phyloP scores from a whole-genome alignment of 2,113 vertebrate species.

The Gobius niger region DNA sequence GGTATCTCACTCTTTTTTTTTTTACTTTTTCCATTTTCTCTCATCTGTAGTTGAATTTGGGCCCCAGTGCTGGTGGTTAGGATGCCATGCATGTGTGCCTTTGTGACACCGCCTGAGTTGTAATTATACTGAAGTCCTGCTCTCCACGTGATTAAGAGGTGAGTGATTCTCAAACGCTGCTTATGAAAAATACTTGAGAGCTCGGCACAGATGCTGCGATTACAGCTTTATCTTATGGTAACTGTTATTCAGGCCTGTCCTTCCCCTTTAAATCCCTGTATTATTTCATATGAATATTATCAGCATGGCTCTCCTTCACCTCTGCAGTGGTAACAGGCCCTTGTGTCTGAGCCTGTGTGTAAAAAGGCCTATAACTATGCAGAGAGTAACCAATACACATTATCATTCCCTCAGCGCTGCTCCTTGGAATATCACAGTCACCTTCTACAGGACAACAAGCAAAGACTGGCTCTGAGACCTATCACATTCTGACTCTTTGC shows the following conservation, averaged over 20 bases:
- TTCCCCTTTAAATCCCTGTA: conserved; percentile 39
- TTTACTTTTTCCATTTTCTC: not conserved
- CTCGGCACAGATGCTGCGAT: conserved; percentile 22
- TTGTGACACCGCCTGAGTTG: conserved; percentile 1
- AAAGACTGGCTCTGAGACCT: not conserved
- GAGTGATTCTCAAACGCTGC: conserved; percentile 4
- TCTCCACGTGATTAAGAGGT: conserved; percentile 21
- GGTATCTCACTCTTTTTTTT: too few species aligned
- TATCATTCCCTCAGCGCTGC: conserved; percentile 43
- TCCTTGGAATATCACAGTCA: conserved; percentile 41
- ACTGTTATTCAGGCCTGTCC: conserved; percentile 33
- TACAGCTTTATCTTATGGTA: conserved; percentile 26
- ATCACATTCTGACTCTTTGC: not conserved
- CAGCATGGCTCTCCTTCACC: conserved; percentile 53
- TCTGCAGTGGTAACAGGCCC: conserved; percentile 34
- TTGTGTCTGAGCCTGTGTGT: conserved; percentile 23
- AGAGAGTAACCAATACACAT: conserved; percentile 44
- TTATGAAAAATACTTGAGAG: conserved; percentile 32
- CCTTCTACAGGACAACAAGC: conserved; percentile 44
- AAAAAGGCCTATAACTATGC: conserved; percentile 50
- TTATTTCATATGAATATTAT: conserved; percentile 54
- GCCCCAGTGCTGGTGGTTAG: conserved; percentile 1
- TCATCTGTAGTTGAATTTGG: not conserved
- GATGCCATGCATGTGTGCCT: conserved; percentile 14
- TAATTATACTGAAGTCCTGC: conserved; percentile 35